phyloP scores from a whole-genome alignment of 1,140 invertebrate species.

The Ceratitis capitata region DNA sequence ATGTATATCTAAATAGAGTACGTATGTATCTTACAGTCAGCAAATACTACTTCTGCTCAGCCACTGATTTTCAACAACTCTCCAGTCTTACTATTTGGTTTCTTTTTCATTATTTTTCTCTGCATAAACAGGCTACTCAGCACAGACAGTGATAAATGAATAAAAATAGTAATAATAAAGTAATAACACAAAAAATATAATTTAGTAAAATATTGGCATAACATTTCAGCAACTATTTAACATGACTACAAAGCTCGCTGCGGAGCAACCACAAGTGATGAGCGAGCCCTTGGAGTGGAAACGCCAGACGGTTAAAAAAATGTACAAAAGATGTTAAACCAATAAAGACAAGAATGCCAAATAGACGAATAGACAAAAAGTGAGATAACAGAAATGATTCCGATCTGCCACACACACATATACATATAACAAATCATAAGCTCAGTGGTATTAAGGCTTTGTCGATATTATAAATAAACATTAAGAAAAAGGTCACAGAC shows the following conservation, averaged over 20 bases:
- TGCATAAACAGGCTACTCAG: background rate
- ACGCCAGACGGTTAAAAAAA: background rate
- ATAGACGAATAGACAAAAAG: background rate
- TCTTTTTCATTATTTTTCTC: background rate
- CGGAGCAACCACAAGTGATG: background rate
- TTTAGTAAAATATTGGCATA: background rate
- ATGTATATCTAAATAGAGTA: too few species aligned
- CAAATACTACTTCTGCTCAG: background rate
- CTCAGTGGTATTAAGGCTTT: background rate
- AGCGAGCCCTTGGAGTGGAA: background rate
- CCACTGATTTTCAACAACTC: background rate
- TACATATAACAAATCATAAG: background rate
- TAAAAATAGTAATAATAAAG: background rate
- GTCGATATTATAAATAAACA: background rate
- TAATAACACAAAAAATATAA: background rate
- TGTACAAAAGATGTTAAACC: background rate
- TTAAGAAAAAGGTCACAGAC: background rate
- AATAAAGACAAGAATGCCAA: background rate
- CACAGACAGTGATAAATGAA: background rate
- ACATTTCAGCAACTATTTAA: background rate
- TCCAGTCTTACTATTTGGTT: background rate
- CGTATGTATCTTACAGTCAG: background rate
- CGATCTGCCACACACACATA: background rate
- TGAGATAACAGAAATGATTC: background rate
- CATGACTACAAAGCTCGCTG: background rate